Evolutionary conservation across 2,113 vertebrate genomes (phyloP).

Genomic region (Pachyramphus minor): DNA sequence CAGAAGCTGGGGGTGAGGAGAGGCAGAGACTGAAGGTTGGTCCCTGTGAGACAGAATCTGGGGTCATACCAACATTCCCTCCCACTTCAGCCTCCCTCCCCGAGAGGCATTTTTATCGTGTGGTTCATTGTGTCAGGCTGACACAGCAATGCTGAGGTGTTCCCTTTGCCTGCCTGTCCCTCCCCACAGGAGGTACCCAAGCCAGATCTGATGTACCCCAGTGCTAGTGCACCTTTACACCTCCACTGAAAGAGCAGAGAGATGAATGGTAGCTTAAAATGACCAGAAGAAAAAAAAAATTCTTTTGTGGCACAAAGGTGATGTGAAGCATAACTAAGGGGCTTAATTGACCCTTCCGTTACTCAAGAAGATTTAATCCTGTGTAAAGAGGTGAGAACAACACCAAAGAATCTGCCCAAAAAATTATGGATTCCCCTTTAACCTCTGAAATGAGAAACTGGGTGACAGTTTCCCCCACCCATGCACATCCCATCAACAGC

Average conservation of each 20-base stretch:
- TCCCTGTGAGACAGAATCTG: not conserved
- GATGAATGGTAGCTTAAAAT: not conserved
- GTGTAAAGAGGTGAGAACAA: not conserved
- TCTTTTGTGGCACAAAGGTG: not conserved
- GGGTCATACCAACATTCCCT: not conserved
- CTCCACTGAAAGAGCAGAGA: not conserved
- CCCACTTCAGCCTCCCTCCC: not conserved
- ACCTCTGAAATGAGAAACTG: not conserved
- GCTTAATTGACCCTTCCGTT: not conserved
- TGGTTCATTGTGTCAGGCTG: not conserved
- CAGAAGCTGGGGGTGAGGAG: not conserved
- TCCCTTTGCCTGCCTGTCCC: not conserved
- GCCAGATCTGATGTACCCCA: not conserved
- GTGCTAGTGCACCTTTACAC: not conserved
- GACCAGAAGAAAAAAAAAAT: not conserved
- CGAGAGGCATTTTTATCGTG: fast-evolving
- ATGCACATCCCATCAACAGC: not conserved
- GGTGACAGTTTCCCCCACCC: not conserved
- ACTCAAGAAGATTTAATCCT: not conserved
- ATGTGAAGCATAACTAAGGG: not conserved
- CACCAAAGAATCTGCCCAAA: not conserved
- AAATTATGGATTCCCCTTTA: not conserved
- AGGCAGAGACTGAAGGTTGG: not conserved
- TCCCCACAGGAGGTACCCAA: not conserved
- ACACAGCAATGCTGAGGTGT: not conserved